Evolutionary conservation across 2,113 vertebrate genomes (phyloP), one percentile per base, ranked within the genome.

Genomic region (Rhineura floridana): DNA sequence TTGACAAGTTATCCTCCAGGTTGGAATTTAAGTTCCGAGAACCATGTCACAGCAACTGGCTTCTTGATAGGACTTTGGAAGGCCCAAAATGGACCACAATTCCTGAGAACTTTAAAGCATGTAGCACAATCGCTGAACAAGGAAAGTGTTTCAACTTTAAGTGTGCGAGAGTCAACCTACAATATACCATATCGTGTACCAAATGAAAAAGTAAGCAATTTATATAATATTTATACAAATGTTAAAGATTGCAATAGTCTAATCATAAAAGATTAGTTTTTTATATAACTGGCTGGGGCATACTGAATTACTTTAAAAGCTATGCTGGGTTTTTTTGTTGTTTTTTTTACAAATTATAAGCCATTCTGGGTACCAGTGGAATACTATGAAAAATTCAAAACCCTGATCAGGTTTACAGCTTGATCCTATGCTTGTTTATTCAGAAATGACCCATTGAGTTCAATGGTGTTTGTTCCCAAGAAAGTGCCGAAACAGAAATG

Each of bases 381-480:
- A 48, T 42, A 42, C 23, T 62, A 44, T n/a, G 7, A 39, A 81
- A 63, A 63, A 62, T 36, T 28, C 55, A 42, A 2, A 44, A 44
- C 6, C 13, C 33, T 65, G 77, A 50, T 5, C 50, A 52, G 30
- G 48, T 79, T 52, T 52, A 55, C 30, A n/a, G 46, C 48, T 15
- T 19, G 30, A 36, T n/a, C 30, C 77, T 52, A 36, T 36, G 33
- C 17, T 6, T 55, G 8, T 33, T 50, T 78, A 50, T 30, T 50
- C 76, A 50, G 30, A 25, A 25, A 48, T n/a, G n/a, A n/a, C n/a
- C n/a, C n/a, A n/a, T n/a, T n/a, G 91, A 85, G 82, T 86, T 93
- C 73, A 81, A 88, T 82, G 46, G 75, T 84, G 80, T 91, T 91
- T 84, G 36, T 89, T n/a, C 91, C 92, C 92, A 89, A 88, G 94